Evolutionary conservation across 1,140 invertebrate genomes (phyloP).

Genomic region (Lepeophtheirus salmonis): DNA sequence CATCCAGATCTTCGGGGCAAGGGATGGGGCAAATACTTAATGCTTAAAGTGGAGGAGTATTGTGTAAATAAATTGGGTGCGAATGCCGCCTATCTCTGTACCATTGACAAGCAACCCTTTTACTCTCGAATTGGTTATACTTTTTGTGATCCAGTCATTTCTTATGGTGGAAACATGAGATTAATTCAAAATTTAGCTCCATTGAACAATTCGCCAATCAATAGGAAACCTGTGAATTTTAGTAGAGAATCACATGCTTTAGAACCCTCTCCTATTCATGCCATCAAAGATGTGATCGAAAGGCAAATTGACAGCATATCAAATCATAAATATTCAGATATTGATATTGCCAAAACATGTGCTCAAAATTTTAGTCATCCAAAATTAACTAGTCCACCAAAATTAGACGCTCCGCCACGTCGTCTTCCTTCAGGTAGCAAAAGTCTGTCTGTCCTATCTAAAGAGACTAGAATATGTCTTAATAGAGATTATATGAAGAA

Average conservation of each 20-base stretch:
- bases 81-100: conserved; percentile 20
- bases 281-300: background rate
- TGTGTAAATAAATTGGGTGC: conserved; percentile 19
- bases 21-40: conserved; percentile 21
- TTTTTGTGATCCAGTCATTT: conserved; percentile 21
- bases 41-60: conserved; percentile 22
- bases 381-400: background rate
- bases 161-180: conserved; percentile 19
- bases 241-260: too few relatives aligned
- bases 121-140: conserved; percentile 22
- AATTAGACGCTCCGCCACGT: background rate
- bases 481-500: background rate
- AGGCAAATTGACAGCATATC: background rate
- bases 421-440: background rate
- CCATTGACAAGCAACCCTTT: conserved; percentile 22
- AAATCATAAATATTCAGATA: background rate
- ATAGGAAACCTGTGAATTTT: too few relatives aligned
- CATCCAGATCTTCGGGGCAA: conserved; percentile 21
- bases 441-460: background rate
- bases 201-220: too few relatives aligned
- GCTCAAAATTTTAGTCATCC: background rate
- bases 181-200: background rate
- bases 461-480: background rate
- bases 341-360: background rate
- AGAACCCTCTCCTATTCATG: background rate